Evolutionary conservation across 2,888 invertebrate genomes (phyloP).

Genomic region (Schrankia costaestrigalis): DNA sequence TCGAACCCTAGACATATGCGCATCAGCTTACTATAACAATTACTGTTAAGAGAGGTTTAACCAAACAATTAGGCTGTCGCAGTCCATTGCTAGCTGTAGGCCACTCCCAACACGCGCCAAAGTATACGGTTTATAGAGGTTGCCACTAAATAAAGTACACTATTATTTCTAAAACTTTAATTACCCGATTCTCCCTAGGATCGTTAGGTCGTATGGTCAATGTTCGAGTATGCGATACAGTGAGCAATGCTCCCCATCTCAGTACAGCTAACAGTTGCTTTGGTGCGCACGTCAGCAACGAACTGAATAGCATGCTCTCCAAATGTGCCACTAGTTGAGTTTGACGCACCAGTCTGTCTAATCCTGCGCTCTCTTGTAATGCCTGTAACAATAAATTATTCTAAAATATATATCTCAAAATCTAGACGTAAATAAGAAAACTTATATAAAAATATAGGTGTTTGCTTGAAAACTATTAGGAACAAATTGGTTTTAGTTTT

Average conservation of each 20-base stretch:
- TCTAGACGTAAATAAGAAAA: not conserved
- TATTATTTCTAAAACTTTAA: not conserved
- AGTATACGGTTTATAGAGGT: too few species aligned
- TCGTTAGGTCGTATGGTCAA: constrained; percentile 91
- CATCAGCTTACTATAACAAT: too few species aligned
- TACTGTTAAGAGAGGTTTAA: too few species aligned
- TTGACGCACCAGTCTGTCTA: constrained; percentile 89
- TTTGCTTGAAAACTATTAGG: not conserved
- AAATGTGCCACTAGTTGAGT: constrained; percentile 90
- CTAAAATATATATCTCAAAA: not conserved
- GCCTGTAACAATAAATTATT: constrained; percentile 72
- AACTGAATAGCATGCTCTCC: constrained; percentile 91
- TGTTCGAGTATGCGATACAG: constrained; percentile 87
- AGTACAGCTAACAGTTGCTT: constrained; percentile 83
- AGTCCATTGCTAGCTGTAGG: too few species aligned
- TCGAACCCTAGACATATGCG: too few species aligned
- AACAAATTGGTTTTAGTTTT: too few species aligned
- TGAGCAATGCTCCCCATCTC: constrained; percentile 86
- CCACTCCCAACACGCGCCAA: too few species aligned
- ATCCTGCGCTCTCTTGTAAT: constrained; percentile 88
- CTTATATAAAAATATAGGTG: too few species aligned
- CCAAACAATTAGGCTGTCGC: too few species aligned
- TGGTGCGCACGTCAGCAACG: constrained; percentile 84
- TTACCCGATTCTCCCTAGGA: constrained; percentile 86
- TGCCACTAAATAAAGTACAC: too few species aligned